Evolutionary conservation across 2,113 vertebrate species (phyloP), one percentile per base, ranked within the genome.

Genomic region (Cyanistes caeruleus): DNA sequence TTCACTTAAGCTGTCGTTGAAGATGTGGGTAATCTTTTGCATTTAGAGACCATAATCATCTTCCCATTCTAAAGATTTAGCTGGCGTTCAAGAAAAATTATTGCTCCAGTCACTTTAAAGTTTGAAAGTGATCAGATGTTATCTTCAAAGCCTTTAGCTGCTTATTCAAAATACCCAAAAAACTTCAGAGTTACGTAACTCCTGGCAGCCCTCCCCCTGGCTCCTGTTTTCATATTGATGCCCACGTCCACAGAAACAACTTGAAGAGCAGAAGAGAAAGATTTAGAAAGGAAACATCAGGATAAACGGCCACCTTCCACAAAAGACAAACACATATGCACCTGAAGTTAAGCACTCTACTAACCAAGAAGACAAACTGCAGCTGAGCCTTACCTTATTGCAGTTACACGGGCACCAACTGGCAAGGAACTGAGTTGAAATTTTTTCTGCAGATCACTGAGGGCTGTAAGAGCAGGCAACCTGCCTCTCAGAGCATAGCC

Each of bases 331-430:
- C 43, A 85, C 75, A 51, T 31, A 74, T 27, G 31, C 82, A 84
- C 78, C 64, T 84, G 52, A 59, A 95, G 83, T 89, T 87, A 83
- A 67, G 49, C 25, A 73, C 55, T 67, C 70, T 52, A 37, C 68
- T 52, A 39, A 62, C 76, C 83, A 69, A 95, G 88, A 96, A 97
- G 96, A 98, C 43, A 97, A 98, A 97, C 95, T 95, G 79, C 90
- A 78, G 64, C 93, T 87, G 91, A 95, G 41, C 95, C 98, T 98
- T 98, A 98, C 98, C 98, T 98, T 97, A 78, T 12, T 96, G 96
- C 68, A 59, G 97, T 97, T 89, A 64, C 95, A 94, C 96, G 5
- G 96, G 96, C 88, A 94, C 94, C 97, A 97, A 96, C 93, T 95
- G 97, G 96, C 94, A 97, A 92, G 28, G 87, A 90, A 97, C 78